Evolutionary conservation across 2,888 invertebrate genomes (phyloP).

Genomic region (Polydesmus complanatus): DNA sequence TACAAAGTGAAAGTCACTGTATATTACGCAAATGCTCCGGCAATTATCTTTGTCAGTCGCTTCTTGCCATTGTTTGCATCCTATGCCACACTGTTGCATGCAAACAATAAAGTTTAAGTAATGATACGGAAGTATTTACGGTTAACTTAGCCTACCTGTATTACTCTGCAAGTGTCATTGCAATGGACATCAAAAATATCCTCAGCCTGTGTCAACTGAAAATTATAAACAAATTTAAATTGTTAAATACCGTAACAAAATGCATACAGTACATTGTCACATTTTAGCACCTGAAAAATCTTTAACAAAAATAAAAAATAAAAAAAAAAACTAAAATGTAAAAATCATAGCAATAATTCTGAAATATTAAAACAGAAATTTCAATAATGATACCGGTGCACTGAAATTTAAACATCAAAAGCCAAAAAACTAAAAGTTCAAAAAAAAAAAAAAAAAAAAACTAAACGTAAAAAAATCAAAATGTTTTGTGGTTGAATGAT

Average conservation of each 20-base stretch:
- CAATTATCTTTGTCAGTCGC: background rate
- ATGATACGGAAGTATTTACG: background rate
- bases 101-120: background rate
- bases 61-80: conserved; percentile 9
- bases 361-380: too few species aligned
- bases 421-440: too few species aligned
- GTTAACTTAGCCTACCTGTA: background rate
- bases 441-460: too few species aligned
- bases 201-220: background rate
- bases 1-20: background rate
- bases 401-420: too few species aligned
- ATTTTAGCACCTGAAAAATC: too few species aligned
- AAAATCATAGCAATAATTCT: too few species aligned
- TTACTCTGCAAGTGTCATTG: background rate
- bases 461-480: too few species aligned
- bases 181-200: background rate
- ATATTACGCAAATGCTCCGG: conserved; percentile 4
- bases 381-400: too few species aligned
- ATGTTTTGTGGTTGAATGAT: background rate
- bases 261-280: background rate
- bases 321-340: too few species aligned
- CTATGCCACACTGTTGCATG: background rate
- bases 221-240: background rate
- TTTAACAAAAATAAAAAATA: too few species aligned
- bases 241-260: background rate